Evolutionary conservation across 2,113 vertebrate genomes (phyloP).

Genomic region (Nycticorax nycticorax): DNA sequence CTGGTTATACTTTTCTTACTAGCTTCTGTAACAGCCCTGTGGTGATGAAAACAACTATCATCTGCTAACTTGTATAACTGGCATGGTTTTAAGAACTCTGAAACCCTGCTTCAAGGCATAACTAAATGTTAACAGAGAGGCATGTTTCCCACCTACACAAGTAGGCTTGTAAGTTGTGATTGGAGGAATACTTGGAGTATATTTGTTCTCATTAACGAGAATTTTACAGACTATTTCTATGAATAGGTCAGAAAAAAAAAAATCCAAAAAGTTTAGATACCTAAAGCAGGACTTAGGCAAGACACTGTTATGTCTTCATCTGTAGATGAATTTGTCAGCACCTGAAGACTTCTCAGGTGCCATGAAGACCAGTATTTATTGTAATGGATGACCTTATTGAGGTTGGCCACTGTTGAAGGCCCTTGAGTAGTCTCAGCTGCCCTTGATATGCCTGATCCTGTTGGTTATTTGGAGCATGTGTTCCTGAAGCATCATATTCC

Average conservation of each 20-base stretch:
- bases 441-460: background rate
- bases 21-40: slow-evolving; percentile 4
- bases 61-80: slow-evolving; percentile 47
- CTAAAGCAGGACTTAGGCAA: background rate
- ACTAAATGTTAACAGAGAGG: slow-evolving; percentile 43
- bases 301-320: background rate
- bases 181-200: background rate
- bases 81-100: slow-evolving; percentile 31
- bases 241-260: background rate
- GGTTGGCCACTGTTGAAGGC: background rate
- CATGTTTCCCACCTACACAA: slow-evolving; percentile 48
- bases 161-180: background rate
- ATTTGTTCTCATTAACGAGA: slow-evolving; percentile 23
- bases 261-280: background rate
- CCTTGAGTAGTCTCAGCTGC: background rate
- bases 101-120: slow-evolving; percentile 44
- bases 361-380: background rate
- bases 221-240: background rate
- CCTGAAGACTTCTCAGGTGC: background rate
- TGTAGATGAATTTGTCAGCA: background rate
- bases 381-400: background rate
- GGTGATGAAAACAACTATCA: slow-evolving; percentile 54
- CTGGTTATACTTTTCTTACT: slow-evolving; percentile 24
- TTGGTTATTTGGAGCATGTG: background rate
- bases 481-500: background rate